phyloP scores from a whole-genome alignment of 1,140 invertebrate genomes.

The Cotesia typhae region DNA sequence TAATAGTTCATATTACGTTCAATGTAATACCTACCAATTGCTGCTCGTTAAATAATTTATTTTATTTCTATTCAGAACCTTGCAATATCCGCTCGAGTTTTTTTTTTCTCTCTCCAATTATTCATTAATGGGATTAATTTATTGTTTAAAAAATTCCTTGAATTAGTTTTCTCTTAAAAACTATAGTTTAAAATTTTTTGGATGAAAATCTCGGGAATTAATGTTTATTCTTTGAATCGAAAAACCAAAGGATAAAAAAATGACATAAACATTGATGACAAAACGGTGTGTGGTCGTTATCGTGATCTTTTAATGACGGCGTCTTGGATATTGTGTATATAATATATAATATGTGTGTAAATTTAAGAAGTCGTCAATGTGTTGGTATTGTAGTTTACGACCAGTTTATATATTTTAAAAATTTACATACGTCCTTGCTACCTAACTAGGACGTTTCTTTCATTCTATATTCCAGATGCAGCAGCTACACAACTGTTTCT shows the following conservation, averaged over 20 bases:
- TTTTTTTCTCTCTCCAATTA: neutral
- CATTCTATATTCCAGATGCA: neutral
- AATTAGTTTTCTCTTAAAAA: too few species aligned
- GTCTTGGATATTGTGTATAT: conserved; percentile 12
- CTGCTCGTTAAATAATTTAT: conserved; percentile 51
- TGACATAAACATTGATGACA: conserved; percentile 3
- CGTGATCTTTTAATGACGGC: conserved; percentile 29
- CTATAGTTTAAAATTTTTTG: too few species aligned
- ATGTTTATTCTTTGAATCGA: too few species aligned
- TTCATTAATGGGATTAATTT: neutral
- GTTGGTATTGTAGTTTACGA: conserved; percentile 26
- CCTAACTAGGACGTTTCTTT: conserved; percentile 11
- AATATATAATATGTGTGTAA: neutral
- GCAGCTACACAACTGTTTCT: neutral
- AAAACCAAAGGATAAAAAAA: neutral
- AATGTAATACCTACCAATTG: too few species aligned
- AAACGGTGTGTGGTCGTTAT: conserved; percentile 24
- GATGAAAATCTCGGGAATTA: too few species aligned
- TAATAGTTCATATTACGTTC: conserved; percentile 9
- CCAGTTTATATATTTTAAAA: conserved; percentile 31
- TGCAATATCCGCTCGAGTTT: conserved; percentile 33
- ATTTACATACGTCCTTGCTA: conserved; percentile 42
- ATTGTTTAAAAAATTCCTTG: too few species aligned
- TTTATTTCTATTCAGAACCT: conserved; percentile 29
- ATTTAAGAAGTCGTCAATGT: neutral